Evolutionary conservation across 2,888 invertebrate genomes (phyloP), one percentile per base, ranked within the genome.

Genomic region (Conomelus anceps): DNA sequence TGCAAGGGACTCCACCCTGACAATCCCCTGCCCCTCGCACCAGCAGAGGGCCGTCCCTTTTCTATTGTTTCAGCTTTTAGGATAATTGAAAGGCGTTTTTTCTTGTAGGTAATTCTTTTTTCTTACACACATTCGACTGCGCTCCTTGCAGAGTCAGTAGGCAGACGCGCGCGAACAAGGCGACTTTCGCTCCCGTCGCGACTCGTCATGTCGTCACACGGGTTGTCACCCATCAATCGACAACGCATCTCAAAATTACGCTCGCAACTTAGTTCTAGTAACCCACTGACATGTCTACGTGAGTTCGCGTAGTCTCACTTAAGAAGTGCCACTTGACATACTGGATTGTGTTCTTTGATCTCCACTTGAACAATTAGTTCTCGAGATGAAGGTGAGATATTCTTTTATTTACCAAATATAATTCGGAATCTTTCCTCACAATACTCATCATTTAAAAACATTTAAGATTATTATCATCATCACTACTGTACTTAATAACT

Each of bases 61-160:
- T 63, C 90, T 89, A 89, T 90, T 90, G 90, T 90, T 89, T 90
- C 89, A 88, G 41, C 90, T 90, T 89, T 90, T 90, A 89, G 88
- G 90, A 88, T 90, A 90, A 90, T 90, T 89, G 88, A 90, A 90
- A 88, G 89, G 41, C 89, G 41, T 88, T 90, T 90, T 89, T 24
- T 90, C 29, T 85, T 23, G 24, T 85, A 85, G 63, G 63, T 63
- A 63, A 63, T 63, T 63, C 63, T 63, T 63, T 63, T 63, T 63
- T 63, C 63, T 63, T 63, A n/a, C 63, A n/a, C 6, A n/a, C 63
- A 63, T 63, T n/a, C 63, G 20, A n/a, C 6, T 63, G 63, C 63
- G n/a, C 63, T 63, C 63, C 63, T 63, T n/a, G 63, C n/a, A 63
- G 63, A n/a, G 63, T 63, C 63, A 63, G 63, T 63, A 63, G 63